These are phyloP conservation scores for Silvanus unidentatus DNA, from an alignment of 2,888 invertebrate species.

Conservation along the genomic window DNA sequence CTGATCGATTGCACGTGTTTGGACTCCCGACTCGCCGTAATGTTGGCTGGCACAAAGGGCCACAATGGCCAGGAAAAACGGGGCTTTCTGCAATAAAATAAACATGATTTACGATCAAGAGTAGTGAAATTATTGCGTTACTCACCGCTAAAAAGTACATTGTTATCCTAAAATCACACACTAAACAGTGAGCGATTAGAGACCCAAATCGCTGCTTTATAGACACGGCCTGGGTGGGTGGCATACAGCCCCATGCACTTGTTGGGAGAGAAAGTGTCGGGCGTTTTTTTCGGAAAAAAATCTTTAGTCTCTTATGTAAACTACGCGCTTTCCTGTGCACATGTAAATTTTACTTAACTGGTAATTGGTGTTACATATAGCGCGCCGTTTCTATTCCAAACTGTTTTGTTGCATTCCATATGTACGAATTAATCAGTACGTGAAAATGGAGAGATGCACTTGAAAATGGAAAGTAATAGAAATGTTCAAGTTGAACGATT, in stretches of 20 bases:
- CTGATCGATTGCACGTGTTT: slow-evolving; percentile 8
- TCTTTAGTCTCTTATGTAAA: slow-evolving; percentile 27
- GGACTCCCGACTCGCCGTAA: slow-evolving; percentile 12
- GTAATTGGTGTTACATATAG: slow-evolving; percentile 10
- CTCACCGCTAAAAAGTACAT: slow-evolving; percentile 28
- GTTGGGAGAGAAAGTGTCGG: slow-evolving; percentile 30
- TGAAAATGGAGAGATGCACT: too few species aligned
- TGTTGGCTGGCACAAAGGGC: slow-evolving; percentile 21
- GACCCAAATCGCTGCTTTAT: slow-evolving; percentile 28
- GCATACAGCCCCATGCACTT: slow-evolving; percentile 19
- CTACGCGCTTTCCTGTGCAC: slow-evolving; percentile 22
- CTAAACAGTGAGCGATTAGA: slow-evolving; percentile 24
- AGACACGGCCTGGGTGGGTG: slow-evolving; percentile 33
- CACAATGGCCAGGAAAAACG: slow-evolving; percentile 21
- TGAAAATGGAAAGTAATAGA: too few species aligned
- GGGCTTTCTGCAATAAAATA: slow-evolving; percentile 18
- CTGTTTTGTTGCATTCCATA: too few species aligned
- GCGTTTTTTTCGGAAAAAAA: slow-evolving; percentile 11
- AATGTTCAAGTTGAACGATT: too few species aligned
- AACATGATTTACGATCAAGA: not conserved
- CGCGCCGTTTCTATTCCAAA: slow-evolving; percentile 3
- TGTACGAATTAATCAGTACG: too few species aligned
- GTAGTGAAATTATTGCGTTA: slow-evolving; percentile 8
- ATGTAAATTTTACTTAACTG: slow-evolving; percentile 8
- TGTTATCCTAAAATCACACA: slow-evolving; percentile 27